A percentile compares a stretch with the other conserved stretches of the same genome.
phyloP scores from a whole-genome alignment of 2,888 invertebrate genomes.

The Choreutis nemorana region DNA sequence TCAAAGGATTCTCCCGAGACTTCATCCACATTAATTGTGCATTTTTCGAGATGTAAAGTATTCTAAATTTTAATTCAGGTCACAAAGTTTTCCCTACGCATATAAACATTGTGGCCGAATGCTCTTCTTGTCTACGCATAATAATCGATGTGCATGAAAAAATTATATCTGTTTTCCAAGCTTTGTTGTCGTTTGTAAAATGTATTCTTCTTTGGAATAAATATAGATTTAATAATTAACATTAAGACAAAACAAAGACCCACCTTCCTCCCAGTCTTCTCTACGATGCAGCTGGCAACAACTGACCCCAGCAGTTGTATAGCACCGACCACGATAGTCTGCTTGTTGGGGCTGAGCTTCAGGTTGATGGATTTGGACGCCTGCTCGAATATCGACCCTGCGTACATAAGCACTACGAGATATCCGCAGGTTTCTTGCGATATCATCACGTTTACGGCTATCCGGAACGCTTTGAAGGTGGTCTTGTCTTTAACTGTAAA shows the following conservation, averaged over 20 bases:
- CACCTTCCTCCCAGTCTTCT: constrained; percentile 55
- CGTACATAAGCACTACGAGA: constrained; percentile 58
- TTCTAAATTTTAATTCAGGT: no score
- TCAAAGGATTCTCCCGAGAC: no score
- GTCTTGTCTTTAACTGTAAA: constrained; percentile 52
- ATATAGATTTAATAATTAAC: no score
- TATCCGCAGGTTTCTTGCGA: constrained; percentile 59
- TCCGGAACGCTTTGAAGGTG: constrained; percentile 53
- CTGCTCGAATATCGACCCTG: constrained; percentile 53
- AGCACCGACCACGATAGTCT: constrained; percentile 51
- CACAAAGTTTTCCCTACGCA: no score
- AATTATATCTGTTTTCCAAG: no score
- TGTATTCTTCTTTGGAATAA: no score
- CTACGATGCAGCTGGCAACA: constrained; percentile 54
- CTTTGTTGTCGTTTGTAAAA: no score
- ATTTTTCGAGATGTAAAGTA: no score
- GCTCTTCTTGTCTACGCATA: no score
- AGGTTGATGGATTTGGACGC: constrained; percentile 50
- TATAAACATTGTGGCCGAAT: no score
- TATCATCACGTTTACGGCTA: constrained; percentile 53
- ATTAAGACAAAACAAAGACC: constrained; percentile 5
- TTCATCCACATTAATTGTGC: no score
- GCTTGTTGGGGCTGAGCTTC: constrained; percentile 52
- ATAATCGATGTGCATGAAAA: no score
- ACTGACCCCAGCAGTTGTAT: constrained; percentile 52